Conservation (phyloP, 2,888 invertebrate genomes). For the Cistogaster globosa region DNA sequence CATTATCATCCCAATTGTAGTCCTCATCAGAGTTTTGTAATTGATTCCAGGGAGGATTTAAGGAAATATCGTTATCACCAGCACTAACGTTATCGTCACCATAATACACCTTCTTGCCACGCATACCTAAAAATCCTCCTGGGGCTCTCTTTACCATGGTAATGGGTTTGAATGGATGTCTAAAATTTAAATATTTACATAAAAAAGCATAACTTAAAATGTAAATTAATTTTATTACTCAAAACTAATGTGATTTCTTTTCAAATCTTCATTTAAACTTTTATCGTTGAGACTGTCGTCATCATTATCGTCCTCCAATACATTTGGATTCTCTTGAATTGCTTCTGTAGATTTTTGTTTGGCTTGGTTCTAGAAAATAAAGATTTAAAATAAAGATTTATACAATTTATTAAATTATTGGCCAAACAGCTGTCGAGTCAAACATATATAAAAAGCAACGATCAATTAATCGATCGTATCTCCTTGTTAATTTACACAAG, state of each 20-base stretch:
- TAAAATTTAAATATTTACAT: slow-evolving; percentile 1
- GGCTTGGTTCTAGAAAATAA: slow-evolving; percentile 25
- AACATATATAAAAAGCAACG: too few species aligned
- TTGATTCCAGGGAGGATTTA: slow-evolving; percentile 47
- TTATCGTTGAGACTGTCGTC: slow-evolving; percentile 4
- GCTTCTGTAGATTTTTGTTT: slow-evolving; percentile 15
- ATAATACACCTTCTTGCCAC: slow-evolving; percentile 84
- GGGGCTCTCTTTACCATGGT: slow-evolving; percentile 83
- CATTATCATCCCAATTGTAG: slow-evolving; percentile 58
- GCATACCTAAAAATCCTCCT: slow-evolving; percentile 86
- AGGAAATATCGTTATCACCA: too few species aligned
- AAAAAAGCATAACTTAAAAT: background rate
- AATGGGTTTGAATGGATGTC: slow-evolving; percentile 40
- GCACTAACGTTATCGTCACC: slow-evolving; percentile 18
- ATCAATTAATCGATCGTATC: too few species aligned
- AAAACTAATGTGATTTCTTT: slow-evolving; percentile 8
- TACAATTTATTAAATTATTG: background rate
- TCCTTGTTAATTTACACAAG: too few species aligned
- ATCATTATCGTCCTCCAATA: slow-evolving; percentile 15
- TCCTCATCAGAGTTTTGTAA: slow-evolving; percentile 46
- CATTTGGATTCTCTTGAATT: background rate
- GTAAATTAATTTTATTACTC: slow-evolving; percentile 32
- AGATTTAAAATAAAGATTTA: background rate
- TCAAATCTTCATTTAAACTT: slow-evolving; percentile 15
- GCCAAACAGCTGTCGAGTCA: too few species aligned